These are phyloP conservation scores for Trichopria drosophilae DNA, from an alignment of 2,888 invertebrate species.

Conservation along the genomic window DNA sequence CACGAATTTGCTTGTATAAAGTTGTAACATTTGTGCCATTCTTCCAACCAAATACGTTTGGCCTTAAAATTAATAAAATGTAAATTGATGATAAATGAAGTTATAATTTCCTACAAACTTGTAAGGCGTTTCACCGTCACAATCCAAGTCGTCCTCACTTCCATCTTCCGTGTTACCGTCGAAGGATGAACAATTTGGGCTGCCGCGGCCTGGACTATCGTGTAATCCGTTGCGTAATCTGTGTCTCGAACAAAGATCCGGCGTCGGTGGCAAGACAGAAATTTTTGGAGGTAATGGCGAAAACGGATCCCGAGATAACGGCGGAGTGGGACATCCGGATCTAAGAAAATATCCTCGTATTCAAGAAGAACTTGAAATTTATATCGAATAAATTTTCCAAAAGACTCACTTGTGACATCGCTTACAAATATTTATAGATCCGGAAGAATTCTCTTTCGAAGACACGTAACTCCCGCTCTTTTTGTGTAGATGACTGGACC, in stretches of 20 bases:
- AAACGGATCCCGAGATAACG: slow-evolving; percentile 56
- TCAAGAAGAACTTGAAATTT: slow-evolving; percentile 14
- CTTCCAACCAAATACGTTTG: no score
- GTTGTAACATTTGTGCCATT: no score
- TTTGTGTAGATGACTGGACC: slow-evolving; percentile 48
- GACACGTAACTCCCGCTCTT: slow-evolving; percentile 48
- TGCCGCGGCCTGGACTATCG: slow-evolving; percentile 52
- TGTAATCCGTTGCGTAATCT: slow-evolving; percentile 47
- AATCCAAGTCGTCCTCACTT: slow-evolving; percentile 56
- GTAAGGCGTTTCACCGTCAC: slow-evolving; percentile 59
- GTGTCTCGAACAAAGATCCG: slow-evolving; percentile 60
- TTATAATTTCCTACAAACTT: slow-evolving; percentile 40
- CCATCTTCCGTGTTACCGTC: slow-evolving; percentile 56
- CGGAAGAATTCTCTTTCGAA: slow-evolving; percentile 45
- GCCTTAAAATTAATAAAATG: not conserved
- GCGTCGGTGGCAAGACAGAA: slow-evolving; percentile 75
- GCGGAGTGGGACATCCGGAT: slow-evolving; percentile 54
- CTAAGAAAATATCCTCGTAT: slow-evolving; percentile 36
- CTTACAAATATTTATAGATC: slow-evolving; percentile 54
- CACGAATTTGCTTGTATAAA: no score
- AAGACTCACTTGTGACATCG: slow-evolving; percentile 52
- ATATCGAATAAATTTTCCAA: slow-evolving; percentile 16
- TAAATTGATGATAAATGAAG: not conserved
- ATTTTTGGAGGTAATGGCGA: slow-evolving; percentile 68
- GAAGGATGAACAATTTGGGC: slow-evolving; percentile 50